These are phyloP conservation scores for Zootoca vivipara DNA, from an alignment of 2,113 vertebrate species.

Conservation along the genomic window DNA sequence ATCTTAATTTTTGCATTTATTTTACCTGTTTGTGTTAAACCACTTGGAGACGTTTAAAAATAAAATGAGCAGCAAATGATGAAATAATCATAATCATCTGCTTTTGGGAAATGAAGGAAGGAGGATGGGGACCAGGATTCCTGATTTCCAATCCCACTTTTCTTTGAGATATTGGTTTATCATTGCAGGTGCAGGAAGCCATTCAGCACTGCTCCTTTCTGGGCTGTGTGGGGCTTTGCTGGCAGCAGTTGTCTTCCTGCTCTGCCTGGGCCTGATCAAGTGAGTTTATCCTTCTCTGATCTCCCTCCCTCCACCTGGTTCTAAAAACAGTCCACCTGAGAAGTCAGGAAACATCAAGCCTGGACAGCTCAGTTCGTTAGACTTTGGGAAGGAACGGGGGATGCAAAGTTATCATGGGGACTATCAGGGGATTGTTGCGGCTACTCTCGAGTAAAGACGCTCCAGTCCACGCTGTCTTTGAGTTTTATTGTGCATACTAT, in stretches of 20 bases:
- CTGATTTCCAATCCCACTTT: neutral
- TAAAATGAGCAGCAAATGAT: too few species aligned
- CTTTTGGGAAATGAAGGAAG: neutral
- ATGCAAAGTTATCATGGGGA: neutral
- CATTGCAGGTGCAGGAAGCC: conserved; percentile 6
- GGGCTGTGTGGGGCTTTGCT: neutral
- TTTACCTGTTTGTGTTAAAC: too few species aligned
- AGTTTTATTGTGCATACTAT: too few species aligned
- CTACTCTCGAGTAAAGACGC: too few species aligned
- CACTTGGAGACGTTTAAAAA: too few species aligned
- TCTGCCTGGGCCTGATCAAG: conserved; percentile 6
- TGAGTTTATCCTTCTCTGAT: neutral
- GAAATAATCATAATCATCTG: neutral
- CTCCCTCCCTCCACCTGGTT: neutral
- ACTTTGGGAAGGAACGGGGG: neutral
- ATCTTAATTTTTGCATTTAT: neutral
- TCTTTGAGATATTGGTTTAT: neutral
- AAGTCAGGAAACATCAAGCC: neutral
- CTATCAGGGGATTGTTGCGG: too few species aligned
- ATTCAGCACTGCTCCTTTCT: neutral
- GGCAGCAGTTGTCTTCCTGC: neutral
- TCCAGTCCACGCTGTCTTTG: too few species aligned
- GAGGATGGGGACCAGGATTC: neutral
- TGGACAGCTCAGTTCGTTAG: neutral
- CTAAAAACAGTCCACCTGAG: neutral